Evolutionary conservation across 2,113 vertebrate genomes (phyloP), one percentile per base, ranked within the genome.

Genomic region (Pedionomus torquatus): DNA sequence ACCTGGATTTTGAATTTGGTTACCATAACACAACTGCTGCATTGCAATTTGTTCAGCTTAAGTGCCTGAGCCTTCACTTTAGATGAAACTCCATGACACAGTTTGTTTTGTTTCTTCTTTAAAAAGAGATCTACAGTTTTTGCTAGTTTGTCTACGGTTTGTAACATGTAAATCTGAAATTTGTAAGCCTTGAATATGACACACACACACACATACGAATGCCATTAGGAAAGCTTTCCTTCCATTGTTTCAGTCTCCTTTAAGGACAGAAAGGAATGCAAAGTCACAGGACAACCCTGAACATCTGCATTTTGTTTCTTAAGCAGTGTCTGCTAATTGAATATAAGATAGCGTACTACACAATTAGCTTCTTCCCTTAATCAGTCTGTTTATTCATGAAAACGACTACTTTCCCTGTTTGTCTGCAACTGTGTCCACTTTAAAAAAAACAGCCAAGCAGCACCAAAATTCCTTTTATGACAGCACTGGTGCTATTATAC

Each of bases 121-220:
- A 41, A 72, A 65, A 64, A 52, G 14, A 13, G 4, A 49, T 70
- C 87, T 54, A 41, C 48, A 81, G 33, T 31, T 85, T 85, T 85
- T 68, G 70, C 5, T 37, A 35, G n/a, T 37, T 57, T 85, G 28
- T 57, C 52, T 54, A 24, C 51, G 48, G 28, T 51, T 80, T 78
- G 7, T 17, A 91, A 68, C 4, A 76, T 63, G 11, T 51, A 64
- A 58, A 55, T 63, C 55, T 39, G 43, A 51, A 79, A 82, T 85
- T 24, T 69, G 3, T 39, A 83, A 64, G 21, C 46, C 11, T 77
- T 80, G 43, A n/a, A n/a, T n/a, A n/a, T n/a, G n/a, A n/a, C n/a
- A n/a, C n/a, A n/a, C n/a, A n/a, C 13, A 61, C 13, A 48, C 7
- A 78, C 3, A 13, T 0, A 7, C 0, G 0, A 46, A n/a, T 24